Conservation (phyloP, 2,888 invertebrate species). For the Synanthedon formicaeformis region DNA sequence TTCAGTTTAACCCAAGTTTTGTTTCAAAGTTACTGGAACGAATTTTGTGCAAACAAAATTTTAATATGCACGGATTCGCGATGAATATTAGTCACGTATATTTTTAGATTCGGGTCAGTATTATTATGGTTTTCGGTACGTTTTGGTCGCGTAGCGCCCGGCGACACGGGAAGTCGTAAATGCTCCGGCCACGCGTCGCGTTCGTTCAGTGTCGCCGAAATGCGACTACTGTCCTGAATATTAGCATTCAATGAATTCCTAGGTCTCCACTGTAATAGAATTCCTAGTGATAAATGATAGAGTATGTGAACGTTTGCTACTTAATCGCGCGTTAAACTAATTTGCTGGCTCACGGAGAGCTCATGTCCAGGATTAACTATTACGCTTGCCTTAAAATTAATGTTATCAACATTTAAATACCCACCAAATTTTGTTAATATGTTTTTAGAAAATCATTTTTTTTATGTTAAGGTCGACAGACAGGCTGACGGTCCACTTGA, state of each 20-base stretch:
- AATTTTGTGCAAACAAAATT: background rate
- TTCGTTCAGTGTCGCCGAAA: constrained; percentile 17
- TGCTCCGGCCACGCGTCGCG: constrained; percentile 21
- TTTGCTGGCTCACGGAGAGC: too few relatives aligned
- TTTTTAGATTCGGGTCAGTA: constrained; percentile 41
- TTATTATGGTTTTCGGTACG: constrained; percentile 45
- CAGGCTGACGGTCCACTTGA: too few relatives aligned
- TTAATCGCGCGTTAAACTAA: too few relatives aligned
- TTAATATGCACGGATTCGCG: constrained; percentile 10
- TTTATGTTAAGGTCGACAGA: too few relatives aligned
- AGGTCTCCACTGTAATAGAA: too few relatives aligned
- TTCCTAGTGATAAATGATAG: too few relatives aligned
- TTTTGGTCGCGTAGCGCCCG: constrained; percentile 28
- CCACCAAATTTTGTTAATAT: too few relatives aligned
- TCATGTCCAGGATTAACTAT: too few relatives aligned
- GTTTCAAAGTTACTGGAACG: background rate
- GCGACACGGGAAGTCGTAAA: constrained; percentile 60
- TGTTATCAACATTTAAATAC: too few relatives aligned
- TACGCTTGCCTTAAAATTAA: too few relatives aligned
- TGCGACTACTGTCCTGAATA: constrained; percentile 21
- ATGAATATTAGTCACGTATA: constrained; percentile 18
- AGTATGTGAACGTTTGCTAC: too few relatives aligned
- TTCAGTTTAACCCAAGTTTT: background rate
- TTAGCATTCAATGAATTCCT: constrained; percentile 22
- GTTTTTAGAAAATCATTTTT: too few relatives aligned